Percentiles rank a stretch among this genome's conserved stretches.
phyloP scores from a whole-genome alignment of 2,888 invertebrate species.

The Dyspetes luteomarginatus region DNA sequence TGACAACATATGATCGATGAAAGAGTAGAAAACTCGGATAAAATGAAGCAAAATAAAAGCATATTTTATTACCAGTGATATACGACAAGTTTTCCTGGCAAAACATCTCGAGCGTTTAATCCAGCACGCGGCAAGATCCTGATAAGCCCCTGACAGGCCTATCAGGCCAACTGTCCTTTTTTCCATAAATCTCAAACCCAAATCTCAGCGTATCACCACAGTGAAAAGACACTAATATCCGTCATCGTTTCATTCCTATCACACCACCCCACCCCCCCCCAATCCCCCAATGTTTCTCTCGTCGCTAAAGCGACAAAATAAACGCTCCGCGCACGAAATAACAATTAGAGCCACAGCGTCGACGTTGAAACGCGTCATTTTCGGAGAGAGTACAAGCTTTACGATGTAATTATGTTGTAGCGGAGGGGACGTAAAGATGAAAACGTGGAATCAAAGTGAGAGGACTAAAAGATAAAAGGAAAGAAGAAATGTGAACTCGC shows the following conservation, averaged over 20 bases:
- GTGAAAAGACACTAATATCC: not conserved
- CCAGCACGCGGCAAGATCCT: too few relatives aligned
- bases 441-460: conserved; percentile 27
- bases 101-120: too few relatives aligned
- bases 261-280: not conserved
- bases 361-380: conserved; percentile 30
- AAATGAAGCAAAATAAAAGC: too few relatives aligned
- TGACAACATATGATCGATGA: too few relatives aligned
- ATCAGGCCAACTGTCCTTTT: not conserved
- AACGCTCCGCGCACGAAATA: conserved; percentile 28
- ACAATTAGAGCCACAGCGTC: conserved; percentile 28
- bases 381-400: conserved; percentile 32
- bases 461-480: conserved; percentile 30
- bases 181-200: not conserved
- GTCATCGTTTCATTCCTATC: not conserved
- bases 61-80: too few relatives aligned
- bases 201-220: not conserved
- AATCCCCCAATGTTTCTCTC: not conserved
- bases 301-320: not conserved
- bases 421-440: not conserved
- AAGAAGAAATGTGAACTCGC: conserved; percentile 16
- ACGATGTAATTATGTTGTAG: conserved; percentile 59
- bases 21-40: too few relatives aligned
- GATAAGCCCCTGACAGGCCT: too few relatives aligned
- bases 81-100: too few relatives aligned